phyloP scores from a whole-genome alignment of 2,888 invertebrate species.

The Athetis lepigone region DNA sequence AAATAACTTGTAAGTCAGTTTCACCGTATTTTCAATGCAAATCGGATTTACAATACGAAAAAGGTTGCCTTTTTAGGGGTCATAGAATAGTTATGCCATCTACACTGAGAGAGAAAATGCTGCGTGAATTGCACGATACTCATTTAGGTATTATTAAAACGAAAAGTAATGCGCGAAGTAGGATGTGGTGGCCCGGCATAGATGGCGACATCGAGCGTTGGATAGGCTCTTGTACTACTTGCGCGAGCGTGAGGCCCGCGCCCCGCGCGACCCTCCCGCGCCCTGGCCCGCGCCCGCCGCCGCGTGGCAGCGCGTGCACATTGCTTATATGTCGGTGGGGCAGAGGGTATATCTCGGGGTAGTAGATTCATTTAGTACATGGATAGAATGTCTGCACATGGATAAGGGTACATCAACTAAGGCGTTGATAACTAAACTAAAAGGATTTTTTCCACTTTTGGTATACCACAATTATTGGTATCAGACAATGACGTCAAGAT shows the following conservation, averaged over 20 bases:
- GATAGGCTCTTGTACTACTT: background rate
- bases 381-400: slow-evolving; percentile 21
- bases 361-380: slow-evolving; percentile 11
- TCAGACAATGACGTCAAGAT: slow-evolving; percentile 24
- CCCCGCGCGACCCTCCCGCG: slow-evolving; percentile 14
- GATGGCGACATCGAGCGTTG: slow-evolving; percentile 16
- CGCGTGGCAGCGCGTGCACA: slow-evolving; percentile 19
- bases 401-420: slow-evolving; percentile 6
- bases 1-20: slow-evolving; percentile 2
- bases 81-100: slow-evolving; percentile 25
- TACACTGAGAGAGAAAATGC: background rate
- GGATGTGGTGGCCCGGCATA: too few relatives aligned
- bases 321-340: slow-evolving; percentile 17
- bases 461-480: slow-evolving; percentile 8
- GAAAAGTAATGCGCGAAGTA: slow-evolving; percentile 21
- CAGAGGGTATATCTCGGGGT: slow-evolving; percentile 14
- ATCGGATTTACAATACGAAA: background rate
- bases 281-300: slow-evolving; percentile 15
- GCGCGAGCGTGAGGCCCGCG: background rate
- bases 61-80: slow-evolving; percentile 15
- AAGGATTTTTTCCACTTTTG: slow-evolving; percentile 16
- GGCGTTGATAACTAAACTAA: slow-evolving; percentile 9
- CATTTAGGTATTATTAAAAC: slow-evolving; percentile 24
- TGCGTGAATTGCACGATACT: slow-evolving; percentile 12
- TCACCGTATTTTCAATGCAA: slow-evolving; percentile 23